Evolutionary conservation across 1,140 invertebrate species (phyloP).

Genomic region (Dolichoris vasculosae): DNA sequence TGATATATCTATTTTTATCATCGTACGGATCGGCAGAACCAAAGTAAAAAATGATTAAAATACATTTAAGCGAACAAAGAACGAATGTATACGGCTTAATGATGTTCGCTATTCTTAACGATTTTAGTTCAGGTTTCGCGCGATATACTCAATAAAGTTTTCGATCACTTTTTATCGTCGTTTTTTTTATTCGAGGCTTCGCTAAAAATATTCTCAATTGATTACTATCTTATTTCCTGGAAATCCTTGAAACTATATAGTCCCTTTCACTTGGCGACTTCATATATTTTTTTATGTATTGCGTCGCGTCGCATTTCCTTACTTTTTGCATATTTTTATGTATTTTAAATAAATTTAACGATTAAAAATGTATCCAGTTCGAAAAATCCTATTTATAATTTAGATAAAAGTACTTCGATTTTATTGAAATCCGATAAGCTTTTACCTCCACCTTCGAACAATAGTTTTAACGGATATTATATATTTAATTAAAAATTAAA

Average conservation of each 20-base stretch:
- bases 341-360: background rate
- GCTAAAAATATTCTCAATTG: background rate
- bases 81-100: background rate
- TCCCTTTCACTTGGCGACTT: background rate
- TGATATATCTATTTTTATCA: no score
- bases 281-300: background rate
- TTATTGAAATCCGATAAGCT: no score
- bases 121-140: background rate
- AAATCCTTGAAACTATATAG: slow-evolving; percentile 16
- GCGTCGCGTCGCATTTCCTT: background rate
- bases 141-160: background rate
- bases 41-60: background rate
- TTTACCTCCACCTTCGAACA: no score
- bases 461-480: no score
- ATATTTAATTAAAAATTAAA: no score
- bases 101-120: background rate
- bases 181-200: background rate
- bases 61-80: background rate
- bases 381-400: no score
- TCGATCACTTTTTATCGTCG: background rate
- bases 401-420: no score
- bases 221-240: slow-evolving; percentile 14
- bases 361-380: no score
- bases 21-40: no score
- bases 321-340: background rate